These are phyloP conservation scores for Chrysolina haemoptera DNA, from an alignment of 2,888 invertebrate genomes.

Conservation along the genomic window DNA sequence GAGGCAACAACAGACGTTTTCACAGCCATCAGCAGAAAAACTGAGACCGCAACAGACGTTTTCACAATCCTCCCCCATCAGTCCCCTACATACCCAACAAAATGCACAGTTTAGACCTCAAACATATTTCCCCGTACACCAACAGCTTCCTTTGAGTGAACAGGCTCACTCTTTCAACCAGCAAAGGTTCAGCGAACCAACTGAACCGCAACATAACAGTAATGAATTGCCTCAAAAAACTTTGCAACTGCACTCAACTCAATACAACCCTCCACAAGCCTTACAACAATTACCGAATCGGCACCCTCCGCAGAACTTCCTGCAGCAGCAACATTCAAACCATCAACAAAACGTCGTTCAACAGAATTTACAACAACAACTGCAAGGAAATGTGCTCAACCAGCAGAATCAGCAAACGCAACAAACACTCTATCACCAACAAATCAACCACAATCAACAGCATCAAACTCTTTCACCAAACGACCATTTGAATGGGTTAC, in stretches of 20 bases:
- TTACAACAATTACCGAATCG: constrained; percentile 31
- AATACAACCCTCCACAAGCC: constrained; percentile 20
- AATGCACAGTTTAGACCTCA: constrained; percentile 69
- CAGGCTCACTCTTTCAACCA: constrained; percentile 50
- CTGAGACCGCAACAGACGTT: constrained; percentile 45
- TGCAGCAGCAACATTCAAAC: constrained; percentile 56
- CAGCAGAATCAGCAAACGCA: constrained; percentile 7
- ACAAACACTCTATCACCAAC: constrained; percentile 48
- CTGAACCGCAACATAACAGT: constrained; percentile 65
- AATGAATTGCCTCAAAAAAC: constrained; percentile 36
- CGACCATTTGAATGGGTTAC: constrained; percentile 56
- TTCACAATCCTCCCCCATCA: constrained; percentile 60
- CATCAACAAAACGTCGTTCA: constrained; percentile 53
- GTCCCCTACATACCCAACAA: constrained; percentile 58
- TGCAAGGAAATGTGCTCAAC: not conserved
- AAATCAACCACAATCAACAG: constrained; percentile 52
- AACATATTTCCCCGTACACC: constrained; percentile 68
- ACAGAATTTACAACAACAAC: constrained; percentile 36
- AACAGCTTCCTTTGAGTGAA: constrained; percentile 56
- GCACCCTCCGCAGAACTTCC: constrained; percentile 57
- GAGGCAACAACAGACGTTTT: constrained; percentile 44
- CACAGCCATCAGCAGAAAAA: constrained; percentile 59
- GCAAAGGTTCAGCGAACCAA: constrained; percentile 46
- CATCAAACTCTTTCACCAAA: constrained; percentile 43
- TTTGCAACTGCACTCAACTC: constrained; percentile 1